Conservation (phyloP, 2,113 vertebrate species). For the Hydrolagus affinis region DNA sequence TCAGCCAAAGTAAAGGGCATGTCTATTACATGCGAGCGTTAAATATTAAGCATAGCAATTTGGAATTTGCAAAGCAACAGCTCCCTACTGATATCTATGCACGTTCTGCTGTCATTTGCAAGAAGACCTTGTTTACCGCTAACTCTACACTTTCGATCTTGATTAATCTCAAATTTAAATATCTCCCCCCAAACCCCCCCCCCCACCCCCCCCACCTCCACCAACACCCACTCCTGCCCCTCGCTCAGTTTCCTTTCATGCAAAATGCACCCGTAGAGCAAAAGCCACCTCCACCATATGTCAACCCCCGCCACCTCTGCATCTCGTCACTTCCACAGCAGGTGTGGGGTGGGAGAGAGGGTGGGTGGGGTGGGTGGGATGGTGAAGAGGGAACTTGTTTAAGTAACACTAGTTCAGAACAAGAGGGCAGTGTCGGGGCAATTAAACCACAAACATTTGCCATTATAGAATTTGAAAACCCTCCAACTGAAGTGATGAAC, state of each 20-base stretch:
- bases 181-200: not conserved
- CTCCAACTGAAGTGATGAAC: too few relatives aligned
- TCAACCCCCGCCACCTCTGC: slow-evolving; percentile 18
- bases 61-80: slow-evolving; percentile 36
- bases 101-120: too few relatives aligned
- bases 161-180: too few relatives aligned
- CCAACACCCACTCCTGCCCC: not conserved
- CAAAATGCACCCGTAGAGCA: slow-evolving; percentile 20
- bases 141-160: too few relatives aligned
- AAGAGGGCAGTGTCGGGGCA: not conserved
- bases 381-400: not conserved
- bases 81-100: too few relatives aligned
- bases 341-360: not conserved
- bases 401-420: not conserved
- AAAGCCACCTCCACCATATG: slow-evolving; percentile 29
- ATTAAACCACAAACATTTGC: not conserved
- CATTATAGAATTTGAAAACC: too few relatives aligned
- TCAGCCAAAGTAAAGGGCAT: slow-evolving; percentile 42
- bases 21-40: slow-evolving; percentile 41
- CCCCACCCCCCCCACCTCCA: not conserved
- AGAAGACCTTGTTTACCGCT: too few relatives aligned
- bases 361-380: not conserved
- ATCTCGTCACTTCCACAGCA: not conserved
- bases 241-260: not conserved
- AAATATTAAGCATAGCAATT: slow-evolving; percentile 45